A percentile compares a stretch with the other conserved stretches of the same genome.
Evolutionary conservation across 2,113 vertebrate species (phyloP).

Genomic region (Crocuta crocuta): DNA sequence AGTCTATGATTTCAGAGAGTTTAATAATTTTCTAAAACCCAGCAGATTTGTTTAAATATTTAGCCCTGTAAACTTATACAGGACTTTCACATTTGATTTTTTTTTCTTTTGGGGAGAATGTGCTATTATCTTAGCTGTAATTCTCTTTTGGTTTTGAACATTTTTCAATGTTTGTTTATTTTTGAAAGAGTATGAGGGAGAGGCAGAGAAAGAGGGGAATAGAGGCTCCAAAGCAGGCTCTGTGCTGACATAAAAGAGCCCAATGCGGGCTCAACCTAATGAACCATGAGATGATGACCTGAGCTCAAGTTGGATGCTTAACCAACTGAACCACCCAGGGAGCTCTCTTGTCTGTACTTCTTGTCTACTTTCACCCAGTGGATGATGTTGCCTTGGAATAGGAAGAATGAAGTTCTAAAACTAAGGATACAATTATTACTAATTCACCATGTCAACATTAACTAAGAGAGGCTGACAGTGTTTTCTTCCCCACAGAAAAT

Average conservation of each 20-base stretch:
- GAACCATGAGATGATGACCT: too few species aligned
- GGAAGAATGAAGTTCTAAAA: conserved; percentile 45
- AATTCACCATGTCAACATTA: conserved; percentile 18
- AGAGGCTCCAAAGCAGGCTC: too few species aligned
- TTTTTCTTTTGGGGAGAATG: background rate
- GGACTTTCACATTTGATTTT: background rate
- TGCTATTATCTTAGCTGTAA: background rate
- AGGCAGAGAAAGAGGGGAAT: too few species aligned
- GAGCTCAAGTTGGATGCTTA: too few species aligned
- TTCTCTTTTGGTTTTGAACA: background rate
- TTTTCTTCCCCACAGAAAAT: background rate
- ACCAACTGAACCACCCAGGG: too few species aligned
- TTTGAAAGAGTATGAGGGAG: too few species aligned
- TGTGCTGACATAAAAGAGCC: too few species aligned
- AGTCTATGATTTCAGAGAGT: conserved; percentile 4
- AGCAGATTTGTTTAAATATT: conserved; percentile 1
- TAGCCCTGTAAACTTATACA: background rate
- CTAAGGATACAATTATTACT: conserved; percentile 23
- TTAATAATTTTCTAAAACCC: conserved; percentile 17
- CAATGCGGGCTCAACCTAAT: too few species aligned
- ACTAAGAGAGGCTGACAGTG: background rate
- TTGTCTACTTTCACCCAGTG: background rate
- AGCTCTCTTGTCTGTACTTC: background rate
- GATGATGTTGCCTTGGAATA: background rate
- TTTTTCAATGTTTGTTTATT: too few species aligned